Base-by-base conservation (phyloP, 1,140 invertebrate species). In the Drosophila pachea region DNA sequence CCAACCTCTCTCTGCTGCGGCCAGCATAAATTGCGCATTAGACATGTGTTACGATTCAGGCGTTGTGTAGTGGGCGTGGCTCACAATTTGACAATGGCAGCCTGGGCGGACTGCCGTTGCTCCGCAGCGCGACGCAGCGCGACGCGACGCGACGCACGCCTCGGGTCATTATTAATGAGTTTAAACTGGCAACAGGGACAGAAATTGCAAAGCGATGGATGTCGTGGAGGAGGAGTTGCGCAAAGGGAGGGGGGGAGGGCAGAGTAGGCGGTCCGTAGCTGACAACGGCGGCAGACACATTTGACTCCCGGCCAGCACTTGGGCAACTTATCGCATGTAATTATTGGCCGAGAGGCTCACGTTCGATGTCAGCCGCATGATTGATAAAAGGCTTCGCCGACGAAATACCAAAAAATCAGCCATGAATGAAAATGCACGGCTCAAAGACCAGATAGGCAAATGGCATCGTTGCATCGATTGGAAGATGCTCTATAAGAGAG, bases 81-180 rank as follows among this genome's bases (percentile, higher is more conserved):
- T 54, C 58, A 70, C 74, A 64, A 82, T 82, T 82, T 83, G 78
- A 82, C 78, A 82, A 74, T 82, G 71, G 64, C 71, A 67, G 71
- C 55, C 62, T 63, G 48, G 61, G 66, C 74, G 66, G 71, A 76
- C 70, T 50, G 53, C 68, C 42, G 35, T 63, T 48, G 50, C 47
- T 59, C 38, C 60, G 66, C 56, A 48, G 43, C 52, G 22, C 55
- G 54, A 22, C 43, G 43, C n/a, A n/a, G n/a, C n/a, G n/a, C 47
- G 14, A 22, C 58, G 53, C 43, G 43, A 9, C 49, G 56, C 53
- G 42, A 33, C 59, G 53, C 53, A 56, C 61, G 67, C 67, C 64
- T 31, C 70, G 73, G 81, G 81, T 79, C 76, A 86, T 73, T 76
- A 84, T 86, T 86, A 84, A 84, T 81, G 81, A 84, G 81, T 84